These are phyloP conservation scores for Machimus rusticus DNA, from an alignment of 2,888 invertebrate genomes.

Conservation along the genomic window DNA sequence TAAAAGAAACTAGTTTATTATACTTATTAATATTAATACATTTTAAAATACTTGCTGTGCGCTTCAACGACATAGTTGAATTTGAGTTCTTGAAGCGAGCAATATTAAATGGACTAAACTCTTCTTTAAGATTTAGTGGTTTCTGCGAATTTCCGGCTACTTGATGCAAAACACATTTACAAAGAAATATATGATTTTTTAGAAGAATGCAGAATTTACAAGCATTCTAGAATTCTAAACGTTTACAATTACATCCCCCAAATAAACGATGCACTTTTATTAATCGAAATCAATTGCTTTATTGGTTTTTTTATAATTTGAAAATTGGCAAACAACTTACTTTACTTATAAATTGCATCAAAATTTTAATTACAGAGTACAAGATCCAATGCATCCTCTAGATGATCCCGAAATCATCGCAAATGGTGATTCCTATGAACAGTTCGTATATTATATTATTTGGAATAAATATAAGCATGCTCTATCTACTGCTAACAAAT, in stretches of 20 bases:
- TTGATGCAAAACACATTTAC: too few species aligned
- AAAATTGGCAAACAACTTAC: background rate
- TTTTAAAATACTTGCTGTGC: too few species aligned
- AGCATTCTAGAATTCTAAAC: too few species aligned
- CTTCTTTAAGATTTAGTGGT: too few species aligned
- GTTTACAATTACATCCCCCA: too few species aligned
- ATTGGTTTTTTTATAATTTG: background rate
- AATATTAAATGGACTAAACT: too few species aligned
- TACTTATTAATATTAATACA: background rate
- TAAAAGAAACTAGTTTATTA: background rate
- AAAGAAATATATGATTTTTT: too few species aligned
- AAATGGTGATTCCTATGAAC: background rate
- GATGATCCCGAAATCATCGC: slow-evolving; percentile 1
- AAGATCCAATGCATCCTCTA: slow-evolving; percentile 1
- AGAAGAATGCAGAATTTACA: too few species aligned
- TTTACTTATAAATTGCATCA: background rate
- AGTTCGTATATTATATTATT: slow-evolving; percentile 6
- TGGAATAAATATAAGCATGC: background rate
- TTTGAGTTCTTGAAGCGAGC: too few species aligned
- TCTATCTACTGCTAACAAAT: background rate
- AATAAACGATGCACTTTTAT: background rate
- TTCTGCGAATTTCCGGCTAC: too few species aligned
- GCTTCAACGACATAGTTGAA: too few species aligned
- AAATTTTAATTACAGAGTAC: slow-evolving; percentile 31
- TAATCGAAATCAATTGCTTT: background rate